phyloP scores from a whole-genome alignment of 2,888 invertebrate species.

The Metacarcinus magister region DNA sequence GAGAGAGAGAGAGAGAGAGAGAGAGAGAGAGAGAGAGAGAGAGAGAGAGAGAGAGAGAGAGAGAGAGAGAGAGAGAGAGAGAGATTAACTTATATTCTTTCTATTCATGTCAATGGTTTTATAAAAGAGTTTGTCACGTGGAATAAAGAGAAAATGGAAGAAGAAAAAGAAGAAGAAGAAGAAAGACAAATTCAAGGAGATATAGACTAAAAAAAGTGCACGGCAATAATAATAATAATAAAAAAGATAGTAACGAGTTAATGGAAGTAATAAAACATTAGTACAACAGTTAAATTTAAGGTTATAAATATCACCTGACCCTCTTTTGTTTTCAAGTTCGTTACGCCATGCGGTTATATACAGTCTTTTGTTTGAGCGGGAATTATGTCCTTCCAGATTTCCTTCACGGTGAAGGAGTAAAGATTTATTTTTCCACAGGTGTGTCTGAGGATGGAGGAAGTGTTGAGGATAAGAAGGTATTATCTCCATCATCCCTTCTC shows the following conservation, averaged over 20 bases:
- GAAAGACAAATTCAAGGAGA: not conserved
- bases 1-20: not conserved
- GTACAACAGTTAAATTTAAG: not conserved
- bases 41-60: not conserved
- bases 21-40: not conserved
- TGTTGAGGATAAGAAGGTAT: too few relatives aligned
- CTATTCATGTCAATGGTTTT: not conserved
- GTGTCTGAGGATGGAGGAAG: too few relatives aligned
- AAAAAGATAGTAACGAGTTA: not conserved
- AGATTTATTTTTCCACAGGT: too few relatives aligned
- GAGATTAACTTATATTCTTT: not conserved
- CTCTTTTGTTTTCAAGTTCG: not conserved
- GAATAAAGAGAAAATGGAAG: not conserved
- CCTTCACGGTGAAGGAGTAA: too few relatives aligned
- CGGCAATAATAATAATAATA: not conserved
- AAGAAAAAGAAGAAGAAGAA: not conserved
- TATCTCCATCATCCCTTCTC: not conserved
- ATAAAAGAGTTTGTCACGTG: not conserved
- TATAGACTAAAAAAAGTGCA: not conserved
- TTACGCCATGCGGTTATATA: too few relatives aligned
- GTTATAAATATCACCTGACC: not conserved
- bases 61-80: conserved; percentile 18
- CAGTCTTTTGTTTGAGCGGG: too few relatives aligned
- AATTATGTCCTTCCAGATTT: too few relatives aligned
- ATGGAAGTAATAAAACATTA: not conserved